A percentile compares a stretch with the other conserved stretches of the same genome.
These are phyloP conservation scores for Bombyx mori DNA, from an alignment of 1,140 invertebrate genomes.

Conservation along the genomic window DNA sequence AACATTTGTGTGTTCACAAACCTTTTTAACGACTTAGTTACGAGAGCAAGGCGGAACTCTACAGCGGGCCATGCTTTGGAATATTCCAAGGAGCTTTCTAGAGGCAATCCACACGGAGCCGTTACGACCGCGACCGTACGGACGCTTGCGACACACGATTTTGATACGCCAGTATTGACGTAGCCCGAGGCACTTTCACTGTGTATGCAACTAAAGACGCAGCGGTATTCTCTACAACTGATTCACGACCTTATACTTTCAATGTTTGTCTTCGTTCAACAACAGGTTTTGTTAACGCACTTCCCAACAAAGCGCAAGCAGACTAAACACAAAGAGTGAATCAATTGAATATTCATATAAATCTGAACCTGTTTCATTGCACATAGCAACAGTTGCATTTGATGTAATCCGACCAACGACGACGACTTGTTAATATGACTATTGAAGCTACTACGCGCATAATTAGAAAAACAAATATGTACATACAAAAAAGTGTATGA, in stretches of 20 bases:
- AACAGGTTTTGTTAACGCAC: background rate
- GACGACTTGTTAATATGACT: too few species aligned
- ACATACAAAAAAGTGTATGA: too few species aligned
- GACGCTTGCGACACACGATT: constrained; percentile 34
- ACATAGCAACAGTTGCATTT: too few species aligned
- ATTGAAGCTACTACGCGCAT: too few species aligned
- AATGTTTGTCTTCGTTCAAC: background rate
- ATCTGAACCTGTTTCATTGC: too few species aligned
- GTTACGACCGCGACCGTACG: constrained; percentile 9
- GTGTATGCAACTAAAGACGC: constrained; percentile 13
- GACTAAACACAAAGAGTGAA: too few species aligned
- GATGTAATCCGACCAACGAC: too few species aligned
- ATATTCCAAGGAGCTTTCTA: constrained; percentile 52
- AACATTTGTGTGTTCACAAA: too few species aligned
- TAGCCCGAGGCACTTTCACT: constrained; percentile 45
- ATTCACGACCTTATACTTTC: constrained; percentile 14
- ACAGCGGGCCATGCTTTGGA: constrained; percentile 19
- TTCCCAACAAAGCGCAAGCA: too few species aligned
- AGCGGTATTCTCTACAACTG: constrained; percentile 1
- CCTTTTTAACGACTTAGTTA: constrained; percentile 1
- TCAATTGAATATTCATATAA: too few species aligned
- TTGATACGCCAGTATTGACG: constrained; percentile 17
- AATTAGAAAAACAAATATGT: too few species aligned
- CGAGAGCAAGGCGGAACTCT: constrained; percentile 19
- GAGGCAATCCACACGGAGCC: constrained; percentile 14